Percentiles rank a stretch among this genome's conserved stretches.
These are phyloP conservation scores for Siniperca knerii DNA, from an alignment of 2,113 vertebrate species.

Conservation along the genomic window DNA sequence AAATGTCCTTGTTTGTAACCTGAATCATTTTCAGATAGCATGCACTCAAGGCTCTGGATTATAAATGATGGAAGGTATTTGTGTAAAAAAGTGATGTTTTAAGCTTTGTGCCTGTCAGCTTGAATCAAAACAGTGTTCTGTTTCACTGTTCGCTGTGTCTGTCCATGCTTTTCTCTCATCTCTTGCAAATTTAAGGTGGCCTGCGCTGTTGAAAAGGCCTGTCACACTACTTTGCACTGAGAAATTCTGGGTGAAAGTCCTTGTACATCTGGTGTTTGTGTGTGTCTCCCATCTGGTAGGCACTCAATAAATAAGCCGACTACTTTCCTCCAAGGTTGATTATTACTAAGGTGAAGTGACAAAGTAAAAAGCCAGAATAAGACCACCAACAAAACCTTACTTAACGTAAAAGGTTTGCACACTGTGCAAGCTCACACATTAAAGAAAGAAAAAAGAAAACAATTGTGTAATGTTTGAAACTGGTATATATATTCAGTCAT, in stretches of 20 bases:
- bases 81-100: conserved; percentile 56
- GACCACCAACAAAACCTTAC: background rate
- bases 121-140: conserved; percentile 44
- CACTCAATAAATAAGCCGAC: background rate
- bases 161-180: conserved; percentile 14
- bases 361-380: background rate
- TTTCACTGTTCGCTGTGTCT: conserved; percentile 36
- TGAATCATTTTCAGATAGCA: conserved; percentile 41
- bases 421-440: background rate
- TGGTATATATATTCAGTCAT: background rate
- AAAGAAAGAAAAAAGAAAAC: too few species aligned
- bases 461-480: too few species aligned
- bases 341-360: background rate
- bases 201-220: background rate
- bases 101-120: conserved; percentile 48
- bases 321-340: background rate
- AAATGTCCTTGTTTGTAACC: conserved; percentile 43
- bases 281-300: background rate
- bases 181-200: conserved; percentile 40
- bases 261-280: background rate
- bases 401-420: background rate
- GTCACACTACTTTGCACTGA: conserved; percentile 23
- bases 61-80: conserved; percentile 71
- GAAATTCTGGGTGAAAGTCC: conserved; percentile 3
- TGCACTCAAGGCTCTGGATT: conserved; percentile 57